Evolutionary conservation across 2,797 vertebrate species (phyloP), one percentile per base, ranked within the genome.

Genomic region (Lacerta agilis): DNA sequence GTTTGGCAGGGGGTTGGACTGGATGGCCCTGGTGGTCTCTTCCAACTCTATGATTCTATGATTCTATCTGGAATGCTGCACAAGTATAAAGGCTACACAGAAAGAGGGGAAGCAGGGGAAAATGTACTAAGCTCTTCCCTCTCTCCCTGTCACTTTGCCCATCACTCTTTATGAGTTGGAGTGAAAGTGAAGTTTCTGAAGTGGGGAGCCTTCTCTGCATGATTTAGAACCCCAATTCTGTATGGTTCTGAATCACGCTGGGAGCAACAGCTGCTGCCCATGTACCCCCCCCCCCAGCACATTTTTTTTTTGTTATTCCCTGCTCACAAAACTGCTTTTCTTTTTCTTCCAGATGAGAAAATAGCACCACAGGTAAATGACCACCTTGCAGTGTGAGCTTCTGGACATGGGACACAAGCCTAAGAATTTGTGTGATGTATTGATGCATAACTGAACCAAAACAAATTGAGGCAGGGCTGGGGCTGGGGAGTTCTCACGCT

Each of bases 341-440:
- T 72, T 87, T 2, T 88, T 0, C 58, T 38, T 81, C 1, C 0
- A 6, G n/a, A 0, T 0, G 93, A 94, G 76, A 90, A 25, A 0
- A 92, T 85, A n/a, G 17, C 77, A 29, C n/a, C 67, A 73, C 93
- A 96, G 96, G 97, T 97, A 95, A 95, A 61, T 0, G 13, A n/a
- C 9, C 72, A 79, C 38, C 41, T 83, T 10, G 0, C 0, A 4
- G 8, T 82, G 33, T n/a, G 66, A 66, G 23, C 8, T 76, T 55
- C 72, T 18, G 72, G 64, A 80, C 10, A 45, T 11, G 33, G 33
- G 15, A 55, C 0, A 0, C 33, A n/a, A 66, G 29, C 66, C 17
- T 0, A 81, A n/a, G 15, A 81, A 27, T 25, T 41, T 38, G 79
- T 38, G 38, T 23, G 17, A 20, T 43, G 6, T 33, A 66, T 64